These are phyloP conservation scores for chimpanzee (Pan troglodytes) DNA, from an alignment of 2,113 vertebrate species.

Conservation along the genomic window DNA sequence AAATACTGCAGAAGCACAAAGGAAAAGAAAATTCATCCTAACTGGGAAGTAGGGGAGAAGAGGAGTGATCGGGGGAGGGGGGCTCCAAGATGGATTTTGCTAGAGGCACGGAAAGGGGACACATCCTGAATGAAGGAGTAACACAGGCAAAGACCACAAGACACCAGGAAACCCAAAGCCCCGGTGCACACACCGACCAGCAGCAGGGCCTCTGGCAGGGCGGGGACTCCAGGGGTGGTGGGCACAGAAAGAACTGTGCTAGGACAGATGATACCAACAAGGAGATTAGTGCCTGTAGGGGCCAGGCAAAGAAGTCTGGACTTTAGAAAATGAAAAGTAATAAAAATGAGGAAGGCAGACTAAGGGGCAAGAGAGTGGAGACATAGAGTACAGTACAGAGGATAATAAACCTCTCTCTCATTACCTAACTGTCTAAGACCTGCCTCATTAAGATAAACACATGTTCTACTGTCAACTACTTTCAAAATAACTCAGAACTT, in stretches of 20 bases:
- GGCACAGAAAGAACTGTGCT: background rate
- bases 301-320: background rate
- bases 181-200: fast-evolving
- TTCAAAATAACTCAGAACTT: background rate
- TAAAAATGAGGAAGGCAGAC: background rate
- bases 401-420: background rate
- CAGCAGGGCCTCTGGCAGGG: background rate
- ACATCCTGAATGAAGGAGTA: background rate
- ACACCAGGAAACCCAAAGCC: background rate
- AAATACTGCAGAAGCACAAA: background rate
- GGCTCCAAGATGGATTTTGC: background rate
- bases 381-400: background rate
- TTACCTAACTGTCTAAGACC: background rate
- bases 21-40: background rate
- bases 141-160: background rate
- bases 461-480: background rate
- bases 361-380: background rate
- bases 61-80: background rate
- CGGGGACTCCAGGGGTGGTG: fast-evolving
- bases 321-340: background rate
- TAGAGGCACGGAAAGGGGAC: background rate
- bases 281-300: background rate
- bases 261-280: background rate
- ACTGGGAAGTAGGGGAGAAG: background rate
- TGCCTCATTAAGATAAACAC: background rate